Conservation (phyloP, 2,888 invertebrate species). For the Thalpophila matura region DNA sequence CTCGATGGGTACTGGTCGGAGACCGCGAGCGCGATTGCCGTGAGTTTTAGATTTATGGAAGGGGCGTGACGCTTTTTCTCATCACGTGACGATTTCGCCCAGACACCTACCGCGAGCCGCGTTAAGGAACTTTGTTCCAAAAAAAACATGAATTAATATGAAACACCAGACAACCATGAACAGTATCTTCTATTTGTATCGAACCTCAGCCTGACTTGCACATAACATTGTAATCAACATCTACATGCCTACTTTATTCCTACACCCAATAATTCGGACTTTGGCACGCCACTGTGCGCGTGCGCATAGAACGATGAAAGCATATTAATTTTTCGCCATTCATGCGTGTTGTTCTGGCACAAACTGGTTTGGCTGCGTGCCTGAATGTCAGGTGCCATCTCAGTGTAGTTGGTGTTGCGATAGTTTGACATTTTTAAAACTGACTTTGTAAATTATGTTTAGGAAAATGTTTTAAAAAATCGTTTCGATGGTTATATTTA, state of each 20-base stretch:
- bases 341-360: slow-evolving; percentile 57
- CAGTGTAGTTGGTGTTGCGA: neutral
- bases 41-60: too few species aligned
- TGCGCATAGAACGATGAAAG: slow-evolving; percentile 49
- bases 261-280: slow-evolving; percentile 15
- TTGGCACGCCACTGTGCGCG: slow-evolving; percentile 22
- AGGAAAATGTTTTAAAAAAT: neutral
- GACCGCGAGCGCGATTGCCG: too few species aligned
- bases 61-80: too few species aligned
- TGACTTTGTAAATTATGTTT: too few species aligned
- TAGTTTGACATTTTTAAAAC: neutral
- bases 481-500: too few species aligned
- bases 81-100: too few species aligned
- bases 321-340: slow-evolving; percentile 58
- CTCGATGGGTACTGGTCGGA: too few species aligned
- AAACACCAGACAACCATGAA: too few species aligned
- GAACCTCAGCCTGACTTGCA: neutral
- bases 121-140: too few species aligned
- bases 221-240: neutral
- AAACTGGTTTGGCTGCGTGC: slow-evolving; percentile 52
- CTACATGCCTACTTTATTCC: slow-evolving; percentile 19
- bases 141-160: too few species aligned
- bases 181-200: too few species aligned
- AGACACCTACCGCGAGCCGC: too few species aligned
- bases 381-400: slow-evolving; percentile 30